Percentiles rank a stretch among this genome's conserved stretches.
Conservation (phyloP, 2,113 vertebrate species). For the Dromas ardeola region DNA sequence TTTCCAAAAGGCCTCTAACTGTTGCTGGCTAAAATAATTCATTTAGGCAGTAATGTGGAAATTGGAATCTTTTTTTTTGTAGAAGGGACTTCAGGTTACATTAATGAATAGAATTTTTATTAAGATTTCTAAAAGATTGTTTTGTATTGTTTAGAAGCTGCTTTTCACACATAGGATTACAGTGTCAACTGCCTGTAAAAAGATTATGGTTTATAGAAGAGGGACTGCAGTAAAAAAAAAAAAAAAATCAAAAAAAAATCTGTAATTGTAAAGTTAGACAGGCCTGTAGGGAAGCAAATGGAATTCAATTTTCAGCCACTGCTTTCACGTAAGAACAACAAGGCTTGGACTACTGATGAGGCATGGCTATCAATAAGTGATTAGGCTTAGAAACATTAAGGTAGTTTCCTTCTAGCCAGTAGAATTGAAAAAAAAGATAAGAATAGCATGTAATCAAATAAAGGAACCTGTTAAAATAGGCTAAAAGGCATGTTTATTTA, state of each 20-base stretch:
- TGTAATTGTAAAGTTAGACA: not conserved
- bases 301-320: not conserved
- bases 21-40: not conserved
- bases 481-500: not conserved
- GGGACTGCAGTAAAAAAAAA: not conserved
- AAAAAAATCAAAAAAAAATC: not conserved
- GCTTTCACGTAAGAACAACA: not conserved
- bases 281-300: not conserved
- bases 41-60: not conserved
- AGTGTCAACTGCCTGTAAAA: not conserved
- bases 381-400: not conserved
- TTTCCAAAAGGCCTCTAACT: not conserved
- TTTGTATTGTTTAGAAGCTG: not conserved
- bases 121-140: not conserved
- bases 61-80: not conserved
- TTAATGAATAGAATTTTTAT: not conserved
- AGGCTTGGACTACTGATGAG: not conserved
- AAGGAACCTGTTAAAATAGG: not conserved
- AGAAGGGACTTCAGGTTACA: not conserved
- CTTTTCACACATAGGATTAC: not conserved
- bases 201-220: not conserved
- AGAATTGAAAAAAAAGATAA: not conserved
- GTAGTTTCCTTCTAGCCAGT: not conserved
- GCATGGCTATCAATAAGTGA: not conserved
- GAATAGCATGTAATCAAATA: not conserved